Base-by-base conservation (phyloP, 1,140 invertebrate species). In the Maniola jurtina region DNA sequence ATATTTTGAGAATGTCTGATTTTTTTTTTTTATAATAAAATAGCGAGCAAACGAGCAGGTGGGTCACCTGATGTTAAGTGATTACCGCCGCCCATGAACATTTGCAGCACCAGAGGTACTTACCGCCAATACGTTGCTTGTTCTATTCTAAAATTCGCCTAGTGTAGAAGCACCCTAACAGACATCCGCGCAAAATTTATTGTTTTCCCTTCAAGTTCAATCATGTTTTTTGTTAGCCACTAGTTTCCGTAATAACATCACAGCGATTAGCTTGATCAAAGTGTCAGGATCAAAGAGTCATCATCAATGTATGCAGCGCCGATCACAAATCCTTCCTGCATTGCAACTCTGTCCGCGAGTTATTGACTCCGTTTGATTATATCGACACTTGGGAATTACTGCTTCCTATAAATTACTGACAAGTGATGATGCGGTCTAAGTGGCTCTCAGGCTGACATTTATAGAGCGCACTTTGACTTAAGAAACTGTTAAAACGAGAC, bases 251-350 rank as follows among this genome's bases (percentile, higher is more conserved):
- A 57, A 57, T 57, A 40, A 57, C 33, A 40, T 40, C 34, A 57
- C 55, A 6, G 35, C 15, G 55, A 10, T 57, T 38, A 57, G 35
- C 55, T 57, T 11, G 16, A 57, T 57, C 55, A 57, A 57, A 57
- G 55, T 57, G 55, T 57, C 55, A 16, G 38, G 55, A 57, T 57
- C 55, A 57, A 57, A 57, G 35, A 36, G 34, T 38, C n/a, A 11
- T n/a, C 55, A 57, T 57, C 55, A 15, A 57, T 55, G 11, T 55
- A 11, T 11, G 45, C 45, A 14, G 14, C 1, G 2, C 48, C 14
- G 48, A 52, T 52, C 25, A 25, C 48, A 52, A 55, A 5, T 8
- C 52, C 52, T 55, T 55, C 52, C 52, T 55, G 52, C 25, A 55
- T 55, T 6, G 33, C 52, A 13, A 34, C 15, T 25, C 6, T 40